Evolutionary conservation across 2,113 vertebrate genomes (phyloP).

Genomic region (Mastomys natalensis): DNA sequence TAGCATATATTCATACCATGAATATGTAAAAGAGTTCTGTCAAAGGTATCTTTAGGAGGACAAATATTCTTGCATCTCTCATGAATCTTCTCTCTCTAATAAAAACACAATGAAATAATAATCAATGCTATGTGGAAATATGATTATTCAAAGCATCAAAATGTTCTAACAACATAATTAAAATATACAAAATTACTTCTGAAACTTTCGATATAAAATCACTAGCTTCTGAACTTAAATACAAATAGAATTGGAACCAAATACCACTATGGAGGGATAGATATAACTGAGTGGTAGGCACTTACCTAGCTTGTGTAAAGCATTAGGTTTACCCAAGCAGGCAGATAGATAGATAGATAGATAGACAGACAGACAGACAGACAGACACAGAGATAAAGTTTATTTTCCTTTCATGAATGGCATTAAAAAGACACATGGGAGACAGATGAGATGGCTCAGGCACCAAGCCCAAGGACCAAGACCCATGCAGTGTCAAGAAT

Average conservation of each 20-base stretch:
- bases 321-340: background rate
- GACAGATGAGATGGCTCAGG: background rate
- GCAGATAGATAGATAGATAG: background rate
- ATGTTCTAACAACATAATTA: conserved; percentile 61
- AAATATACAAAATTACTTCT: conserved; percentile 50
- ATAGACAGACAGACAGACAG: background rate
- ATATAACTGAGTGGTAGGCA: background rate
- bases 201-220: conserved; percentile 56
- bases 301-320: background rate
- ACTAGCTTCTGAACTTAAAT: conserved; percentile 58
- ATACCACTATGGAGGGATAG: background rate
- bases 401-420: background rate
- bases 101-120: conserved; percentile 76
- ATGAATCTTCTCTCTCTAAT: conserved; percentile 95
- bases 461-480: no score
- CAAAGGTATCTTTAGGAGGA: conserved; percentile 93
- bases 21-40: conserved; percentile 89
- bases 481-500: no score
- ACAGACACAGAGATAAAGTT: no score
- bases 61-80: conserved; percentile 95
- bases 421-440: background rate
- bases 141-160: conserved; percentile 55
- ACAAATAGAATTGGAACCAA: conserved; percentile 56
- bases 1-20: conserved; percentile 88
- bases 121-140: conserved; percentile 57